Conservation (phyloP, 2,888 invertebrate genomes). For the Laothoe populi region DNA sequence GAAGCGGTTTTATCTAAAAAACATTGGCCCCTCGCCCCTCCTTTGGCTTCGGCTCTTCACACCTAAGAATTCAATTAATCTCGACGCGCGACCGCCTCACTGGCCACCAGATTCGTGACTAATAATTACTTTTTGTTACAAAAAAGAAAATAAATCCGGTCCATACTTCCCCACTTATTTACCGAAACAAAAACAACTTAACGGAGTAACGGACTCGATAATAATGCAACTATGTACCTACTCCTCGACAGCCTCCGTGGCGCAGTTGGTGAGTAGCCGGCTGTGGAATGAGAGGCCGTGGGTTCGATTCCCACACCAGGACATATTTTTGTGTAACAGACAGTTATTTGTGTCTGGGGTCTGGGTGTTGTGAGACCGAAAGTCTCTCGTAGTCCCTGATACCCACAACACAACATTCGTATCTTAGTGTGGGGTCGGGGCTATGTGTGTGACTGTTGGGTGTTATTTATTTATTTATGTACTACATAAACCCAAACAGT, state of each 20-base stretch:
- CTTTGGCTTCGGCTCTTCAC: constrained; percentile 64
- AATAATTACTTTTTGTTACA: constrained; percentile 74
- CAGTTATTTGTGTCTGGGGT: no score
- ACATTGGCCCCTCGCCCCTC: constrained; percentile 52
- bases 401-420: no score
- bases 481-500: constrained; percentile 50
- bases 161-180: constrained; percentile 53
- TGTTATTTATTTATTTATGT: no score
- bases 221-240: constrained; percentile 66
- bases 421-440: no score
- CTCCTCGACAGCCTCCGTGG: no score
- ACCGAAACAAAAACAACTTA: constrained; percentile 57
- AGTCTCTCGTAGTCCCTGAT: no score
- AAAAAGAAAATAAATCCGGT: constrained; percentile 57
- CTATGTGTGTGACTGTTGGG: no score
- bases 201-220: constrained; percentile 57
- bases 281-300: no score
- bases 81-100: constrained; percentile 61
- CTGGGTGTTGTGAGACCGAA: no score
- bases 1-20: constrained; percentile 48
- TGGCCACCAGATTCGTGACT: constrained; percentile 73
- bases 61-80: constrained; percentile 83
- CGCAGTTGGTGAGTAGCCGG: no score
- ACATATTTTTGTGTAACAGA: no score
- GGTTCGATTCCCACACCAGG: no score